Base-by-base conservation (phyloP, 2,797 vertebrate species). In the Pterois miles region DNA sequence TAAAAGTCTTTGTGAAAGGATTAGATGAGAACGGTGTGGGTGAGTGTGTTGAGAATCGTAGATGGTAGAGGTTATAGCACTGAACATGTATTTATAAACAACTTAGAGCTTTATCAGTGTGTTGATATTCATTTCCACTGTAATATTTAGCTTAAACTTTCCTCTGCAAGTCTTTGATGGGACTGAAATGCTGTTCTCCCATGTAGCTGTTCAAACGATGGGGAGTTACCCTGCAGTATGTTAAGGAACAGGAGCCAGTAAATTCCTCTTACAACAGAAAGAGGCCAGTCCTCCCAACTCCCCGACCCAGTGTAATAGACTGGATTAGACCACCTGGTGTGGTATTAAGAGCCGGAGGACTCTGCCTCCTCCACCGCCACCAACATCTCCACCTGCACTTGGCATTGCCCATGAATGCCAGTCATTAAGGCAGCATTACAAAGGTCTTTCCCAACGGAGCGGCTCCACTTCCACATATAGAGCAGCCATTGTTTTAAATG, bases 391-490 rank as follows among this genome's bases (percentile, higher is more conserved):
- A 93, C 93, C 92, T 94, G 94, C 81, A 75, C 87, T 90, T 91
- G 90, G 86, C 92, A 90, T 76, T 72, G 85, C 82, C 81, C 63
- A 62, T 94, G 91, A 95, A 94, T 93, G 89, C 88, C 82, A 89
- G 87, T 92, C 92, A 92, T 94, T 94, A 93, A 93, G 86, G 90
- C 77, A 58, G 80, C 73, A 69, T 82, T 72, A 94, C 93, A 95
- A 93, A 94, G 90, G 82, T 85, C 67, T 71, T 52, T 89, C 88
- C 85, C 91, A 65, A 34, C 20, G 78, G 91, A 82, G 77, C 67
- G 38, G 91, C 88, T 95, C 92, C 72, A 78, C 88, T 92, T 94
- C 88, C 92, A 92, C 90, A 90, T 86, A 95, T 92, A 95, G 90
- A 93, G 91, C 87, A 53, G 13, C 86, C 88, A 93, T 95, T 95